phyloP scores from a whole-genome alignment of 2,888 invertebrate species.

The Mythimna pallens region DNA sequence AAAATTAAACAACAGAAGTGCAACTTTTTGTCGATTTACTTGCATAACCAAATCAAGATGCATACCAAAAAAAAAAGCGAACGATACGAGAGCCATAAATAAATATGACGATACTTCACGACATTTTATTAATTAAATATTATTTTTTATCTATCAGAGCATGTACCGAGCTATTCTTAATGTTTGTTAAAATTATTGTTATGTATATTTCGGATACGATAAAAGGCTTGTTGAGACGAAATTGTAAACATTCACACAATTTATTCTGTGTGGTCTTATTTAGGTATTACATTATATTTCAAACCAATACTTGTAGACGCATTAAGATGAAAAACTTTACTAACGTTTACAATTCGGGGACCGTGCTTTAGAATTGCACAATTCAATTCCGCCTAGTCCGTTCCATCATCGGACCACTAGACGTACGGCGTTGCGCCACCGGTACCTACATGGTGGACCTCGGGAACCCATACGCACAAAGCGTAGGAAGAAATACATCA shows the following conservation, averaged over 20 bases:
- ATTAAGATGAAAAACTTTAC: not conserved
- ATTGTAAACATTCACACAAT: slow-evolving; percentile 36
- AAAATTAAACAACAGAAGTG: slow-evolving; percentile 2
- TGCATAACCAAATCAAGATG: slow-evolving; percentile 11
- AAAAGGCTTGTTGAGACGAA: slow-evolving; percentile 17
- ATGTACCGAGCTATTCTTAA: slow-evolving; percentile 18
- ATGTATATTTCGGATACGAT: slow-evolving; percentile 34
- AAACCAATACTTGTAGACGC: slow-evolving; percentile 30
- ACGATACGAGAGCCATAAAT: slow-evolving; percentile 36
- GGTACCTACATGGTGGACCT: too few species aligned
- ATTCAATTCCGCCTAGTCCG: too few species aligned
- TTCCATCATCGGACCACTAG: too few species aligned
- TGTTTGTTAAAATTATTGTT: slow-evolving; percentile 34
- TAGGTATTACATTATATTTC: slow-evolving; percentile 22
- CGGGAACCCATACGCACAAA: too few species aligned
- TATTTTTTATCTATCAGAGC: slow-evolving; percentile 37
- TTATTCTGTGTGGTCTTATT: slow-evolving; percentile 47
- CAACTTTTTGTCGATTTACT: not conserved
- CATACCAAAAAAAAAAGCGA: slow-evolving; percentile 8
- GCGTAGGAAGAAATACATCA: too few species aligned
- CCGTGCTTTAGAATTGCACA: too few species aligned
- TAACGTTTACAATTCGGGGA: too few species aligned
- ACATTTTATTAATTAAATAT: slow-evolving; percentile 42
- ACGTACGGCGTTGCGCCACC: too few species aligned
- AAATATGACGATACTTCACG: slow-evolving; percentile 37